phyloP scores from a whole-genome alignment of 2,888 invertebrate genomes.

The Andrena flavipes region DNA sequence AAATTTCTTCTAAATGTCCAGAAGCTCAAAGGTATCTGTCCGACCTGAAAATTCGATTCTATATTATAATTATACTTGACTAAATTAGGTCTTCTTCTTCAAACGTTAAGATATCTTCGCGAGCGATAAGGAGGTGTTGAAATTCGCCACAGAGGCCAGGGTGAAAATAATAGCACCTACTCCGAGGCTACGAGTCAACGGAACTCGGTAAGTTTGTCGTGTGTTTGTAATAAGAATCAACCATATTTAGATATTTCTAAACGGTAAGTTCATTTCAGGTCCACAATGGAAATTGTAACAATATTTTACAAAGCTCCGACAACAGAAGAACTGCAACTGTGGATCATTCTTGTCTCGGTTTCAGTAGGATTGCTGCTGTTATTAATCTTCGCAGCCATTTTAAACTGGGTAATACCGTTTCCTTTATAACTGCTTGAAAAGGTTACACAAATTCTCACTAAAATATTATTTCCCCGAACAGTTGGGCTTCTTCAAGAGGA shows the following conservation, averaged over 20 bases:
- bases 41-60: neutral
- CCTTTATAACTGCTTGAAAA: neutral
- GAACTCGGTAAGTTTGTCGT: slow-evolving; percentile 55
- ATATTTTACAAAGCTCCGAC: slow-evolving; percentile 63
- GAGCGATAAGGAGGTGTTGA: slow-evolving; percentile 53
- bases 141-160: slow-evolving; percentile 66
- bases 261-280: slow-evolving; percentile 49
- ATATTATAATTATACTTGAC: neutral
- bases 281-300: slow-evolving; percentile 63
- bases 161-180: slow-evolving; percentile 67
- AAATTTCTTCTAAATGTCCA: slow-evolving; percentile 64
- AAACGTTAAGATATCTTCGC: slow-evolving; percentile 37
- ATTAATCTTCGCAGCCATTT: slow-evolving; percentile 52
- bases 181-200: slow-evolving; percentile 34
- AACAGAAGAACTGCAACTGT: slow-evolving; percentile 63
- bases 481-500: slow-evolving; percentile 75
- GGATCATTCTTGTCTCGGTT: slow-evolving; percentile 73
- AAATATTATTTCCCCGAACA: slow-evolving; percentile 49
- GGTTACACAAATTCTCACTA: neutral
- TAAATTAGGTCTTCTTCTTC: neutral
- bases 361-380: slow-evolving; percentile 71
- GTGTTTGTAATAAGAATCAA: neutral
- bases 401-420: slow-evolving; percentile 61
- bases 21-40: slow-evolving; percentile 62
- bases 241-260: slow-evolving; percentile 2